Evolutionary conservation across 2,888 invertebrate genomes (phyloP), one percentile per base, ranked within the genome.

Genomic region (Pandemis heparana): DNA sequence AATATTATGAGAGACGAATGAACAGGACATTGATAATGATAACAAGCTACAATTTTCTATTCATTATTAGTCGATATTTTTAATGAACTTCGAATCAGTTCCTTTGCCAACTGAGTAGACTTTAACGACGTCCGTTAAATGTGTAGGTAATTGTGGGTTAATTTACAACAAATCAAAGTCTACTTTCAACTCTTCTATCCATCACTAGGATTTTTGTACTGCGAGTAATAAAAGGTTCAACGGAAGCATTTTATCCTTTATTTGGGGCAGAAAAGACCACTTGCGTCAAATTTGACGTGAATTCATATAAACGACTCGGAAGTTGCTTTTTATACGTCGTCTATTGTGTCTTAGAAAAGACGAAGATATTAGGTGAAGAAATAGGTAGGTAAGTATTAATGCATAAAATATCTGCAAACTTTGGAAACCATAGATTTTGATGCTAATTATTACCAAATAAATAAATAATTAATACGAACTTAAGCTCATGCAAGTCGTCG

Each of bases 191-290:
- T 71, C 74, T 43, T 69, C 64, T 65, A 53, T 12, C 41, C 46
- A 46, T 41, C 63, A 56, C 14, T 68, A 53, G 32, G 23, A 67
- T 32, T 66, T 41, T 62, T 56, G 68, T 68, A 59, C 67, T 62
- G 56, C 23, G 46, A 41, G 18, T 46, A 75, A 63, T 64, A 75
- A 75, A 74, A 74, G 74, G 83, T 80, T 81, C 81, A 77, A 77
- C 83, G 84, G 86, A 87, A 88, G 83, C 85, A 79, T 83, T 85
- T 83, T 74, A 53, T 82, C 79, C 81, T 82, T 82, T 78, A 82
- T 82, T 83, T 80, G 78, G 74, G 79, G 74, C 79, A 79, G 79
- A 85, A 87, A 87, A 83, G 84, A 81, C 84, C 85, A 84, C 82
- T 86, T 85, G 81, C 70, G 75, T 79, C 77, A 82, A 83, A 82